Evolutionary conservation across 1,140 invertebrate genomes (phyloP), one percentile per base, ranked within the genome.

Genomic region (Patella vulgata): DNA sequence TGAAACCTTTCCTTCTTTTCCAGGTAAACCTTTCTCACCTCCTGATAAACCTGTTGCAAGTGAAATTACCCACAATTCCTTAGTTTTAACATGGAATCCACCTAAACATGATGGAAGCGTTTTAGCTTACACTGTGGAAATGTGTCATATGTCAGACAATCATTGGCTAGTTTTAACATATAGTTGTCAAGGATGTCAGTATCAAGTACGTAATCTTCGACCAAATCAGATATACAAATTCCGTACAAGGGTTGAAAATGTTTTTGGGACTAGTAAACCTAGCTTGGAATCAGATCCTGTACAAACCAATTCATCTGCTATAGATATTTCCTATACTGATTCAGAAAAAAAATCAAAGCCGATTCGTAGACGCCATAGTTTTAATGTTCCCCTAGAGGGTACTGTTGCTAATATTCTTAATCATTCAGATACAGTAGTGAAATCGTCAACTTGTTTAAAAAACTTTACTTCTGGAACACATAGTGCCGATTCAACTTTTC

Each of bases 241-340:
- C 88, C 89, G 96, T 53, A 95, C 99, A 1, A 90, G 95, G 86
- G 96, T 96, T 56, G 96, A 98, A 85, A 99, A 99, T 85, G 90
- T 96, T 76, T 95, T 96, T 79, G 97, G 97, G 39, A 89, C 91
- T 51, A 96, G 95, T 19, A 96, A 98, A 70, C 94, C 95, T 6
- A 92, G 85, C 54, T 59, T 75, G 21, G 42, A 56, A 0, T 77
- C 79, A 0, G 71, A 75, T 17, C 31, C 62, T 2, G 59, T 78
- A 19, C 48, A 48, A 19, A 66, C 51, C 28, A 69, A 30, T 19
- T 60, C 56, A 40, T 66, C 42, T 25, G 65, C 57, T 12, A 51
- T 46, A 36, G 19, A 39, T 28, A 53, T 11, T 30, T 53, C 14
- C 59, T 57, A 36, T 57, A 59, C 12, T 62, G 55, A 48, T 23